Percentiles rank a stretch among this genome's conserved stretches.
Evolutionary conservation across 1,140 invertebrate species (phyloP).

Genomic region (Diabrotica virgifera): DNA sequence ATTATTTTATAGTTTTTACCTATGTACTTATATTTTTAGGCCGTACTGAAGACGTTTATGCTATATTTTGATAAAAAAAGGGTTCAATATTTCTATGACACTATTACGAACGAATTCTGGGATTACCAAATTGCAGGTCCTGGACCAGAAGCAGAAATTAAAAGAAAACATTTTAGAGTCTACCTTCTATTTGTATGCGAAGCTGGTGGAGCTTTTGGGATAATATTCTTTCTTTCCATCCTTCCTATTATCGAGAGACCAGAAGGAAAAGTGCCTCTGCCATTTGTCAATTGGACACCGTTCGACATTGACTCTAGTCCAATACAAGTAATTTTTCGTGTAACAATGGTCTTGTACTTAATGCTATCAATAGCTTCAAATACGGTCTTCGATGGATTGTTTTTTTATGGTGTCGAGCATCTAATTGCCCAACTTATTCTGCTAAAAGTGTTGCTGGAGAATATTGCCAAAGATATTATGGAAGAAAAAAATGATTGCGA

Average conservation of each 20-base stretch:
- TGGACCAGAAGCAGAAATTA: background rate
- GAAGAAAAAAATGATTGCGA: background rate
- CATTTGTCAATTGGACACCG: slow-evolving; percentile 2
- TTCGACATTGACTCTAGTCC: slow-evolving; percentile 14
- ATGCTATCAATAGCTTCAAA: slow-evolving; percentile 7
- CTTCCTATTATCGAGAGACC: slow-evolving; percentile 7
- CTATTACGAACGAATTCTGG: slow-evolving; percentile 14
- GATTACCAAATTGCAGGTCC: slow-evolving; percentile 7
- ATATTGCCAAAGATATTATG: slow-evolving; percentile 4
- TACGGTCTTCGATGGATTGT: slow-evolving; percentile 2
- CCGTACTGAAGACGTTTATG: background rate
- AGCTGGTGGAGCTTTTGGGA: background rate
- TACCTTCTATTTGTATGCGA: slow-evolving; percentile 6
- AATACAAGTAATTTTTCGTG: slow-evolving; percentile 7
- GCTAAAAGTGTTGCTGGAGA: slow-evolving; percentile 11
- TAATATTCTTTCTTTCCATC: slow-evolving; percentile 4
- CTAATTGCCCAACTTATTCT: slow-evolving; percentile 10
- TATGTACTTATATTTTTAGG: background rate
- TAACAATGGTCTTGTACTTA: background rate
- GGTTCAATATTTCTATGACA: slow-evolving; percentile 8
- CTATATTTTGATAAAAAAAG: slow-evolving; percentile 1
- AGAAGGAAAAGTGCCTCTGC: slow-evolving; percentile 15
- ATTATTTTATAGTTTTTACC: too few species aligned
- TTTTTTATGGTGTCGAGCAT: slow-evolving; percentile 7
- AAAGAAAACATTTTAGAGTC: background rate